These are phyloP conservation scores for Neotoxoptera formosana DNA, from an alignment of 1,140 invertebrate genomes.

Conservation along the genomic window DNA sequence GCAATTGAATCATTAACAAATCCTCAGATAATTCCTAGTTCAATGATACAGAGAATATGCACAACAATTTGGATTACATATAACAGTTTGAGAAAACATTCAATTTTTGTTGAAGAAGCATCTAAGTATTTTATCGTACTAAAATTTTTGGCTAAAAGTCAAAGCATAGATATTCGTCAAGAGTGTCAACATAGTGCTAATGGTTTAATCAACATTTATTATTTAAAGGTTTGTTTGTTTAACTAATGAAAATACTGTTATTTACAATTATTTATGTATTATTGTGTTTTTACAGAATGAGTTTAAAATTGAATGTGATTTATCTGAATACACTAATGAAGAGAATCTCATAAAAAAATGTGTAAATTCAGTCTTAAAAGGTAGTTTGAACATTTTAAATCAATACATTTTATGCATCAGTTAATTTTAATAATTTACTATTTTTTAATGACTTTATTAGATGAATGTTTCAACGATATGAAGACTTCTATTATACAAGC, in stretches of 20 bases:
- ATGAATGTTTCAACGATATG: background rate
- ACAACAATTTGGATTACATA: slow-evolving; percentile 51
- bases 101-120: slow-evolving; percentile 37
- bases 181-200: slow-evolving; percentile 28
- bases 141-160: slow-evolving; percentile 51
- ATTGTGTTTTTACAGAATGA: slow-evolving; percentile 16
- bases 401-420: background rate
- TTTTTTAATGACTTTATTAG: background rate
- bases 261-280: background rate
- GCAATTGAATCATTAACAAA: slow-evolving; percentile 45
- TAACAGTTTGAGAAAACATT: slow-evolving; percentile 37
- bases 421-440: background rate
- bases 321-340: slow-evolving; percentile 27
- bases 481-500: slow-evolving; percentile 30
- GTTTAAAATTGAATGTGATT: slow-evolving; percentile 43
- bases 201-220: slow-evolving; percentile 39
- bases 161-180: background rate
- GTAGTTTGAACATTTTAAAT: slow-evolving; percentile 33
- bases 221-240: slow-evolving; percentile 29
- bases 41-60: slow-evolving; percentile 41
- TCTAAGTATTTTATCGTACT: slow-evolving; percentile 43
- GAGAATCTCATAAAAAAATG: slow-evolving; percentile 37
- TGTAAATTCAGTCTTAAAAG: background rate
- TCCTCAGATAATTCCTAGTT: slow-evolving; percentile 51
- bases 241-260: background rate